Evolutionary conservation across 2,888 invertebrate species (phyloP), one percentile per base, ranked within the genome.

Genomic region (Ophion slaviceki): DNA sequence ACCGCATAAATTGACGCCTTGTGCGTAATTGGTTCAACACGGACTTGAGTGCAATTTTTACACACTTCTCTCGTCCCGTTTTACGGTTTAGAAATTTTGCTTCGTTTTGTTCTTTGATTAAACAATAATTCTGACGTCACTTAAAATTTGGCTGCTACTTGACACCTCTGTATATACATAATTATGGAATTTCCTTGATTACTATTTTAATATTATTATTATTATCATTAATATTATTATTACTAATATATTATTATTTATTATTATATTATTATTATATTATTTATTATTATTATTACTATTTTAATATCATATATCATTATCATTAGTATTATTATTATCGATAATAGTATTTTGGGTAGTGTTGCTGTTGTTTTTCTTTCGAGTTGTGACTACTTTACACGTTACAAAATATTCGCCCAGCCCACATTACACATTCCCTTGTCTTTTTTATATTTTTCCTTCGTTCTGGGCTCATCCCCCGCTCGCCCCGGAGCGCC

Each of bases 361-460:
- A 17, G 17, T 53, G 17, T 53, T 14, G 17, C 14, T 14, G 24
- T 53, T 53, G 0, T 14, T 32, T 28, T 53, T 7, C 47, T 47
- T 1, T 53, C 11, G 53, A 53, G 28, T 68, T 53, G n/a, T 10
- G 8, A 67, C 40, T 10, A n/a, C 20, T 67, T 36, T n/a, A 20
- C 28, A 20, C 8, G 28, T 40, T n/a, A n/a, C 4, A 40, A 8
- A 67, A 70, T 28, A 45, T 14, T 70, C 70, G 11, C 14, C 11
- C 24, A 45, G 14, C 24, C 20, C 47, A 28, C 40, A 53, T 32
- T 70, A 53, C 53, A 28, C 28, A 53, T 24, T 72, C 71, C 17
- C 61, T 78, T 72, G 36, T 61, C 24, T 74, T 45, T 40, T 14
- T 75, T 45, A 47, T 76, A 59, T 59, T 70, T 78, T 59, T 78